phyloP scores from a whole-genome alignment of 2,113 vertebrate genomes.

The Lophochroa leadbeateri region DNA sequence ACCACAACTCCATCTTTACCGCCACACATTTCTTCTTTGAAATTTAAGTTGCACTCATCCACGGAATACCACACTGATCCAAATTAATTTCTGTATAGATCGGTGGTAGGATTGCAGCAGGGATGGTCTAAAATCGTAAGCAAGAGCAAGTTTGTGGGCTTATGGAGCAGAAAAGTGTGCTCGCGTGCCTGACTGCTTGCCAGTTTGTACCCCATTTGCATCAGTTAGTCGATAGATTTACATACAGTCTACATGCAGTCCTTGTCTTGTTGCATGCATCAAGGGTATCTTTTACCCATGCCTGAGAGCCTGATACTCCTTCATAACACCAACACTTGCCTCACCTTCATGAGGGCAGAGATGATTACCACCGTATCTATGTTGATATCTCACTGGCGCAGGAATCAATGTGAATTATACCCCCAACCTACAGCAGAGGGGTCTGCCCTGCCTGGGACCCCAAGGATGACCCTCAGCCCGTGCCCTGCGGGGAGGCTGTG shows the following conservation, averaged over 20 bases:
- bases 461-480: rapidly evolving
- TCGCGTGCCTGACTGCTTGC: not conserved
- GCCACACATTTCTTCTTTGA: not conserved
- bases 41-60: not conserved
- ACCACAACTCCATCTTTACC: not conserved
- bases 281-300: not conserved
- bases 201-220: not conserved
- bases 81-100: not conserved
- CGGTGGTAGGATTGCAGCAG: not conserved
- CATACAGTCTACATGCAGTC: not conserved
- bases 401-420: not conserved
- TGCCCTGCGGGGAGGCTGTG: not conserved
- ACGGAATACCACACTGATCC: not conserved
- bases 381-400: not conserved
- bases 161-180: not conserved
- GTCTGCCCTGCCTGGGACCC: too few species aligned
- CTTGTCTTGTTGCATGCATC: not conserved
- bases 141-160: not conserved
- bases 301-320: not conserved
- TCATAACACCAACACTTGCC: not conserved
- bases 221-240: not conserved
- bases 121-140: not conserved
- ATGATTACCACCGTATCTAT: not conserved
- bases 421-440: not conserved
- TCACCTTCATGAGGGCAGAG: not conserved